Evolutionary conservation across 2,797 vertebrate species (phyloP).

Genomic region (Smutsia temminckii): DNA sequence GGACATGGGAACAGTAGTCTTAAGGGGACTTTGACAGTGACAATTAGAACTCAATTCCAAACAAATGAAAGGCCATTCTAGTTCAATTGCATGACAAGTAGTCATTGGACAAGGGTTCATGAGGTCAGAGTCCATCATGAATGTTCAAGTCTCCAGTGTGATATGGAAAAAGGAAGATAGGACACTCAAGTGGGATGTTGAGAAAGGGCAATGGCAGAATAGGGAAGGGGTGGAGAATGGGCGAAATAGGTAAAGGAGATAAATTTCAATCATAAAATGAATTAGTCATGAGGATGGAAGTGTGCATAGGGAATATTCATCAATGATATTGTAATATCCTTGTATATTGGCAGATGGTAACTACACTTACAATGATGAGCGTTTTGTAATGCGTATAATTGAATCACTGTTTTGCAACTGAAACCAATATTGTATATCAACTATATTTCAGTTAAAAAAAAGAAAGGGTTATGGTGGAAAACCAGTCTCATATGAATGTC

Average conservation of each 20-base stretch:
- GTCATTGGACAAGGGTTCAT: not conserved
- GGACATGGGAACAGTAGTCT: not conserved
- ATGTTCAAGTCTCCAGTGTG: not conserved
- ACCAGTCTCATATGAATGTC: not conserved
- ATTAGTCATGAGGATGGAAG: too few relatives aligned
- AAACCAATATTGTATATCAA: too few relatives aligned
- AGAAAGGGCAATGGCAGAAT: not conserved
- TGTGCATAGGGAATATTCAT: too few relatives aligned
- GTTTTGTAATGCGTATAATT: too few relatives aligned
- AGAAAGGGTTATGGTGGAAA: not conserved
- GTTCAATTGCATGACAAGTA: not conserved
- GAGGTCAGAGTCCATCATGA: not conserved
- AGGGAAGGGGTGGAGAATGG: too few relatives aligned
- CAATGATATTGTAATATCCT: too few relatives aligned
- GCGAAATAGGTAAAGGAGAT: too few relatives aligned
- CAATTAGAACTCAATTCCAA: not conserved
- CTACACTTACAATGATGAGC: too few relatives aligned
- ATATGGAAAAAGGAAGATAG: not conserved
- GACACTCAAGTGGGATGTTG: not conserved
- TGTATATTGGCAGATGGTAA: too few relatives aligned
- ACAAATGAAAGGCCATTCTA: not conserved
- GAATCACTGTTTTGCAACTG: too few relatives aligned
- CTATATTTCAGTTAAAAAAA: too few relatives aligned
- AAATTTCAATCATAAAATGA: too few relatives aligned
- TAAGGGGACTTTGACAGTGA: not conserved